phyloP scores from a whole-genome alignment of 2,113 vertebrate genomes.

The Clarias macrocephalus region DNA sequence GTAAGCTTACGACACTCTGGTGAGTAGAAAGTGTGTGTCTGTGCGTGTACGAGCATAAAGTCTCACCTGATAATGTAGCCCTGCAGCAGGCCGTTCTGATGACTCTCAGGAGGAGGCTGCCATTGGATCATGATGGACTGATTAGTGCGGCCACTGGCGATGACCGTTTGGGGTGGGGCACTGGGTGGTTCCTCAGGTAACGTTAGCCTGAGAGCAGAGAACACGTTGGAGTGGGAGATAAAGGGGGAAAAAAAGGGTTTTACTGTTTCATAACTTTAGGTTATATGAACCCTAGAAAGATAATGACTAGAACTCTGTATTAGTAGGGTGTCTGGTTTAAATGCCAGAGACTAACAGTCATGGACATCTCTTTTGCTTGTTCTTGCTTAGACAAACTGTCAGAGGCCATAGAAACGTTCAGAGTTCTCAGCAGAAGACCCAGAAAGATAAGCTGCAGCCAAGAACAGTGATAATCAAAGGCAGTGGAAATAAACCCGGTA shows the following conservation, averaged over 20 bases:
- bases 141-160: slow-evolving; percentile 95
- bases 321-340: slow-evolving; percentile 24
- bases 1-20: neutral
- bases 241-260: slow-evolving; percentile 7
- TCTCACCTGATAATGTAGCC: slow-evolving; percentile 93
- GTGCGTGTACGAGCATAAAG: neutral
- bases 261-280: neutral
- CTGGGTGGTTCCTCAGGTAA: slow-evolving; percentile 95
- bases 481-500: slow-evolving; percentile 58
- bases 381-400: slow-evolving; percentile 9
- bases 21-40: neutral
- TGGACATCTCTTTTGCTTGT: neutral
- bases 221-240: neutral
- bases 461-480: slow-evolving; percentile 67
- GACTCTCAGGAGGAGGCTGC: slow-evolving; percentile 92
- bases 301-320: slow-evolving; percentile 1
- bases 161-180: slow-evolving; percentile 91
- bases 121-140: slow-evolving; percentile 99
- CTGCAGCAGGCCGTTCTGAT: slow-evolving; percentile 92
- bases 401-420: neutral
- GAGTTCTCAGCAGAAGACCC: slow-evolving; percentile 50
- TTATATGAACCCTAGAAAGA: neutral
- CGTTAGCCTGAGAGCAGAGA: slow-evolving; percentile 74
- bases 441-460: slow-evolving; percentile 56
- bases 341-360: slow-evolving; percentile 10